Evolutionary conservation across 2,888 invertebrate species (phyloP).

Genomic region (Gryllus longicercus): DNA sequence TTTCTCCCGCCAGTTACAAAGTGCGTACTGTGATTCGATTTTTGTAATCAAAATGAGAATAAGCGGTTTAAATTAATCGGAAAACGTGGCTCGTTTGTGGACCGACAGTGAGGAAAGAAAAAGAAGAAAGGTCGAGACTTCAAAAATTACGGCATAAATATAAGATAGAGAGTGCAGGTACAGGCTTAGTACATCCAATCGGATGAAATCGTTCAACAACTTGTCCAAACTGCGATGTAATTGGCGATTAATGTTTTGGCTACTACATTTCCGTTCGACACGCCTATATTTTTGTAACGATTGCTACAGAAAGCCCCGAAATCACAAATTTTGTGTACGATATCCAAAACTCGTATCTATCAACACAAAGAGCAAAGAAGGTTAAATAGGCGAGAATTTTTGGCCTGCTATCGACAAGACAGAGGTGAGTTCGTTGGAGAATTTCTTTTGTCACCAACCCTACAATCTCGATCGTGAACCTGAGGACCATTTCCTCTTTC

Average conservation of each 20-base stretch:
- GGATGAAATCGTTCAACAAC: neutral
- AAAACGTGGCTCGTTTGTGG: neutral
- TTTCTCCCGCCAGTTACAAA: neutral
- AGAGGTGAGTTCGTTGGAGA: no score
- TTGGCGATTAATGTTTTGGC: neutral
- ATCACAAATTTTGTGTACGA: no score
- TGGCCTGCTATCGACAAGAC: no score
- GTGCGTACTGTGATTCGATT: neutral
- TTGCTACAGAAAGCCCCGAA: no score
- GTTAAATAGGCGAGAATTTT: no score
- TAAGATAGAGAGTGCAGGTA: neutral
- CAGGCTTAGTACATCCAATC: neutral
- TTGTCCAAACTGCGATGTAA: neutral
- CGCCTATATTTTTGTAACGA: no score
- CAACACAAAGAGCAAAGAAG: no score
- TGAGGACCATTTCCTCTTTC: no score
- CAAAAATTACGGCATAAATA: neutral
- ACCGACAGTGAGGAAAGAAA: neutral
- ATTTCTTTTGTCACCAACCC: no score
- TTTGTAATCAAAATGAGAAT: neutral
- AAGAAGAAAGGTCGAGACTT: neutral
- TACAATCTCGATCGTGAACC: no score
- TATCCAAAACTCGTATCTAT: no score
- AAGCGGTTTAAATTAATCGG: neutral
- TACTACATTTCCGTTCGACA: neutral